Base-by-base conservation (phyloP, 92 coral and sea anemone species). In the Zoanthus sansibaricus region DNA sequence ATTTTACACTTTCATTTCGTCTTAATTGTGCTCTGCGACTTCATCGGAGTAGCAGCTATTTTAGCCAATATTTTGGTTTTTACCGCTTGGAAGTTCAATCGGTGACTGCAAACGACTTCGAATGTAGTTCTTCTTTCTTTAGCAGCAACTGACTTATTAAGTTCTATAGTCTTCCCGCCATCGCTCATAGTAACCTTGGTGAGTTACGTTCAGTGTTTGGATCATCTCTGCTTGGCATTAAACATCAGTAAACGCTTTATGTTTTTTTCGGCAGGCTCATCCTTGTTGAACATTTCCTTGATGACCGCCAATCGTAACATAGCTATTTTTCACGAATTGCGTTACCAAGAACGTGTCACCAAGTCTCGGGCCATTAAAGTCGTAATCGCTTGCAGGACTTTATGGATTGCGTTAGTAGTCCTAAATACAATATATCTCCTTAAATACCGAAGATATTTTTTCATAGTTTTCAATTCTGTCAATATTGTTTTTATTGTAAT, bases 81-180 rank as follows among this genome's bases (percentile, higher is more conserved):
- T 25, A 66, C 66, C 25, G 82, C 66, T 11, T 76, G 13, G 30
- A 20, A 76, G 3, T 6, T 10, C 64, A 76, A 62, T 51, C 44
- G 64, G 15, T 76, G 64, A 0, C 67, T 76, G 17, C 37, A 59
- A 51, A 76, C 64, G 25, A 47, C 66, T 52, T 76, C 67, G 7
- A 76, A 76, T n/a, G 52, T 76, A 42, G 51, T 76, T n/a, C 54
- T 76, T 54, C 18, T 76, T 58, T 76, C 80, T 9, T n/a, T 76
- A 52, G 31, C 80, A 10, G 37, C 67, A 0, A 21, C 66, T 0
- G 67, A 76, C 14, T 6, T 48, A 0, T 32, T 76, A 16, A 76
- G 64, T 37, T 62, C 64, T 1, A 16, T 76, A 4, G 15, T 54
- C 0, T 10, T 18, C 6, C 42, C 54, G 21, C 82, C 82, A 17